Percentiles rank a stretch among this genome's conserved stretches.
These are phyloP conservation scores for Helicoverpa zea DNA, from an alignment of 1,140 invertebrate species.

Conservation along the genomic window DNA sequence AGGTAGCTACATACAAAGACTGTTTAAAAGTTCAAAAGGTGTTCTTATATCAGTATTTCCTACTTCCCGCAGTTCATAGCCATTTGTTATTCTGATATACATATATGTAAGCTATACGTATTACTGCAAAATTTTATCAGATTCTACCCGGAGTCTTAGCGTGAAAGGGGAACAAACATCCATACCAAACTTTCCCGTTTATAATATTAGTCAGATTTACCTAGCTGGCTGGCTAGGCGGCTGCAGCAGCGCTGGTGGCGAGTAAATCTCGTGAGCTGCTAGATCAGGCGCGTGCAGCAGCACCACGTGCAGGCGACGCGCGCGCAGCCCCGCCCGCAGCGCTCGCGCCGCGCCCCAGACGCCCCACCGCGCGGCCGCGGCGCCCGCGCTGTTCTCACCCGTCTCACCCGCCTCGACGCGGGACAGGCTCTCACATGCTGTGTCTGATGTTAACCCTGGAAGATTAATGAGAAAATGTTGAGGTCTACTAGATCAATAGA, in stretches of 20 bases:
- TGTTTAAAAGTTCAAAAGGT: too few relatives aligned
- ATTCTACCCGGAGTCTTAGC: too few relatives aligned
- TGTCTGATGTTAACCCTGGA: slow-evolving; percentile 80
- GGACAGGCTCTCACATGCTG: slow-evolving; percentile 76
- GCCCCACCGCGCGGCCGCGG: slow-evolving; percentile 89
- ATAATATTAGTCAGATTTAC: slow-evolving; percentile 49
- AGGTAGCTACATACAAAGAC: too few relatives aligned
- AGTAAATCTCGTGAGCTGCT: slow-evolving; percentile 87
- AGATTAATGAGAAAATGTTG: background rate
- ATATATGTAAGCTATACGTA: too few relatives aligned
- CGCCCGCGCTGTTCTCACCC: slow-evolving; percentile 88
- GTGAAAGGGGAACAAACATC: too few relatives aligned
- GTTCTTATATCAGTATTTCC: too few relatives aligned
- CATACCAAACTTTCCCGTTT: too few relatives aligned
- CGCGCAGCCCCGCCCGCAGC: slow-evolving; percentile 89
- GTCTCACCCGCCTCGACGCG: slow-evolving; percentile 79
- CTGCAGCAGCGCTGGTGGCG: slow-evolving; percentile 74
- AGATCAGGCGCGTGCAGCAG: slow-evolving; percentile 91
- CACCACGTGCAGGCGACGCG: slow-evolving; percentile 91
- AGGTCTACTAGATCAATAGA: too few relatives aligned
- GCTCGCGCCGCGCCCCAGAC: slow-evolving; percentile 91
- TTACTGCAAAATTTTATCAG: too few relatives aligned
- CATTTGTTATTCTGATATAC: too few relatives aligned
- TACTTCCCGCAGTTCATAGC: too few relatives aligned
- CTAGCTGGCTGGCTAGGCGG: slow-evolving; percentile 78